phyloP scores from a whole-genome alignment of 1,140 invertebrate genomes.

The Globodera ellingtonae region DNA sequence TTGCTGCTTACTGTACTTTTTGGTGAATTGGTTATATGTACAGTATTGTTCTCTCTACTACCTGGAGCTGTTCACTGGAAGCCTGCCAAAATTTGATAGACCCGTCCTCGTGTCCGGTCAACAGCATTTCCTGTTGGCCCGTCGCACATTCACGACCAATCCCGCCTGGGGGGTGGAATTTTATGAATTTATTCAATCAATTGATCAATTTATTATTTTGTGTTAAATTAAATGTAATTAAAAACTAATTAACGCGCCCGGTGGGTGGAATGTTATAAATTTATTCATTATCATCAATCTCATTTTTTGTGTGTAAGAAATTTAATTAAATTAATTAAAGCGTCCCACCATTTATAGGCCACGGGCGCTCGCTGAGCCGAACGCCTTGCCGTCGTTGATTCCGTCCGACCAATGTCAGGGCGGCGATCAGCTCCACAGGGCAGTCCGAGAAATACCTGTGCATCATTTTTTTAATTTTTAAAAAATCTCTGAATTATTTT shows the following conservation, averaged over 20 bases:
- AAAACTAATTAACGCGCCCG: too few species aligned
- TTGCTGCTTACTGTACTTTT: not conserved
- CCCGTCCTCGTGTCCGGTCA: conserved; percentile 65
- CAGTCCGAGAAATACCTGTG: conserved; percentile 81
- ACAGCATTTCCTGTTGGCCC: conserved; percentile 62
- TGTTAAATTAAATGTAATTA: too few species aligned
- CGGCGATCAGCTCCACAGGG: conserved; percentile 91
- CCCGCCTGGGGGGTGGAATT: conserved; percentile 47
- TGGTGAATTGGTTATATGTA: not conserved
- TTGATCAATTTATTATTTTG: too few species aligned
- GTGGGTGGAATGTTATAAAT: too few species aligned
- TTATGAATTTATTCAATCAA: too few species aligned
- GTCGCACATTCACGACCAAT: conserved; percentile 62
- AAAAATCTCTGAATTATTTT: not conserved
- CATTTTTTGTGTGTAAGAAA: conserved; percentile 13
- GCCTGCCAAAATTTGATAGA: conserved; percentile 65
- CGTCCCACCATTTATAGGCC: conserved; percentile 13
- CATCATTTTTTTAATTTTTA: not conserved
- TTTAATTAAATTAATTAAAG: not conserved
- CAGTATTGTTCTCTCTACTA: conserved; percentile 63
- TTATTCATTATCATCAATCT: not conserved
- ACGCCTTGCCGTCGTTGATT: conserved; percentile 73
- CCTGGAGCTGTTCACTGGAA: conserved; percentile 73
- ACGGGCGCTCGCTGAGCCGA: conserved; percentile 81
- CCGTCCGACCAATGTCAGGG: conserved; percentile 84